phyloP scores from a whole-genome alignment of 2,888 invertebrate species.

The Caradrina clavipalpis region DNA sequence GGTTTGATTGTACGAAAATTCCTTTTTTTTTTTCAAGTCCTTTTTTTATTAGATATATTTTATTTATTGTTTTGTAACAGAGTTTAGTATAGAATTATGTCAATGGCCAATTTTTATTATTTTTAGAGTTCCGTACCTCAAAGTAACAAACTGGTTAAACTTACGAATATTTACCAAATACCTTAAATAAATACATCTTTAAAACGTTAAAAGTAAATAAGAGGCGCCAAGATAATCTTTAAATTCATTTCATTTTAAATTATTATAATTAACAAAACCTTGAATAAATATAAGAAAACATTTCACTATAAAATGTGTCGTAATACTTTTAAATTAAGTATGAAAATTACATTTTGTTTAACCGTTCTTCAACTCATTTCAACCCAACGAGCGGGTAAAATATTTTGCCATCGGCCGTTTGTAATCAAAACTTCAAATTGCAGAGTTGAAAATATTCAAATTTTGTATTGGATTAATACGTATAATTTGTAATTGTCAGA shows the following conservation, averaged over 20 bases:
- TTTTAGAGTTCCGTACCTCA: too few relatives aligned
- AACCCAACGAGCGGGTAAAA: not conserved
- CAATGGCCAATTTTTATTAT: too few relatives aligned
- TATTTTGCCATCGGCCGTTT: conserved; percentile 12
- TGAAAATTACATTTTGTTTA: conserved; percentile 25
- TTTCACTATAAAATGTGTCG: not conserved
- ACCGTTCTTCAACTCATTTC: conserved; percentile 3
- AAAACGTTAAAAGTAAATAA: not conserved
- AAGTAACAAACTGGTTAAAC: too few relatives aligned
- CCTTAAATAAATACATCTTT: not conserved
- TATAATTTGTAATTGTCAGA: conserved; percentile 18
- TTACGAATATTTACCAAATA: too few relatives aligned
- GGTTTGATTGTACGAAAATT: too few relatives aligned
- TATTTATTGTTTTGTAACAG: too few relatives aligned
- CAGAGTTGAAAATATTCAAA: conserved; percentile 11
- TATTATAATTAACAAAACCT: conserved; percentile 6
- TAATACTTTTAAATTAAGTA: conserved; percentile 9
- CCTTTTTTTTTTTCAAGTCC: too few relatives aligned
- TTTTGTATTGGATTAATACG: conserved; percentile 18
- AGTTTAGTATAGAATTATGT: too few relatives aligned
- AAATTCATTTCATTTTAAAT: not conserved
- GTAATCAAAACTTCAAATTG: conserved; percentile 45
- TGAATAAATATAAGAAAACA: conserved; percentile 12
- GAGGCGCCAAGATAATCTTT: not conserved
- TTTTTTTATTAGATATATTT: too few relatives aligned